Evolutionary conservation across 2,797 vertebrate genomes (phyloP).

Genomic region (Cichlasoma orientale): DNA sequence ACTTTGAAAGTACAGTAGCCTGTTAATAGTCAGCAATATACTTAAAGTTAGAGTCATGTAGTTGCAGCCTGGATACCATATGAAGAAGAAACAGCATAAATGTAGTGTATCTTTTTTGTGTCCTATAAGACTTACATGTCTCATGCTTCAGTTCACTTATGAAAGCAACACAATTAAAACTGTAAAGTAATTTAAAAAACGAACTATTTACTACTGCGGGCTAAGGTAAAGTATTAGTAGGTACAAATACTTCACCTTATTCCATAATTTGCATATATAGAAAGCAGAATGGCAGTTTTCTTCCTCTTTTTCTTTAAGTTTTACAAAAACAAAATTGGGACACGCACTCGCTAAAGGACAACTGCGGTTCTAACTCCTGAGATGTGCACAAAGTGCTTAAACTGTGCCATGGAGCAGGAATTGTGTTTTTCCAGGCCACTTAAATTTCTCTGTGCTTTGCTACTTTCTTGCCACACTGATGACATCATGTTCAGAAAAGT

Average conservation of each 20-base stretch:
- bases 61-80: background rate
- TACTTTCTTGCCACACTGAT: slow-evolving; percentile 14
- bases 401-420: slow-evolving; percentile 16
- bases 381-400: slow-evolving; percentile 40
- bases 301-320: background rate
- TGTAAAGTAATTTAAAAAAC: background rate
- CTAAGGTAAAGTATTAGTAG: background rate
- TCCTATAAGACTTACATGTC: background rate
- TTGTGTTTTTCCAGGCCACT: background rate
- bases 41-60: slow-evolving; percentile 4
- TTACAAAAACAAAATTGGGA: slow-evolving; percentile 24
- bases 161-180: background rate
- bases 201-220: background rate
- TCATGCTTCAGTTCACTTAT: background rate
- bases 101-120: background rate
- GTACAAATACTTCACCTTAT: slow-evolving; percentile 3
- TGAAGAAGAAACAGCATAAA: background rate
- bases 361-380: slow-evolving; percentile 35
- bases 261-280: slow-evolving; percentile 9
- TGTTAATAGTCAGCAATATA: background rate
- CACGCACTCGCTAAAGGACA: slow-evolving; percentile 8
- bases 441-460: background rate
- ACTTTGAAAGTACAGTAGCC: slow-evolving; percentile 48
- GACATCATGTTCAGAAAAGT: slow-evolving; percentile 13
- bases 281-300: slow-evolving; percentile 4